Percentiles rank a stretch among this genome's conserved stretches.
phyloP scores from a whole-genome alignment of 2,888 invertebrate species.

The Epiperipatus broadwayi region DNA sequence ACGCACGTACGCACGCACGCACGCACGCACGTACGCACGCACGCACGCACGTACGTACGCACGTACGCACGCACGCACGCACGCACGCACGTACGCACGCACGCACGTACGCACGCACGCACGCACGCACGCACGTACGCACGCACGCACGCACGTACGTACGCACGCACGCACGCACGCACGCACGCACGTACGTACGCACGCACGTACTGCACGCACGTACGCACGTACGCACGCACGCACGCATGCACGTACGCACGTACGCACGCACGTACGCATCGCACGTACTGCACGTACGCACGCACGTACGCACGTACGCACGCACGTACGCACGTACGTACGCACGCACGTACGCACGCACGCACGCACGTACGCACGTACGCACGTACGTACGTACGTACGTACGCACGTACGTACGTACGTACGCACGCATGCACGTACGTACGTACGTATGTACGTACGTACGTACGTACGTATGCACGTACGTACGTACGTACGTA shows the following conservation, averaged over 20 bases:
- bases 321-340: conserved; percentile 3
- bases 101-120: conserved; percentile 3
- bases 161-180: neutral
- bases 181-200: conserved; percentile 3
- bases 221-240: conserved; percentile 3
- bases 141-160: conserved; percentile 3
- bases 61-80: conserved; percentile 3
- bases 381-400: conserved; percentile 3
- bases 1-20: conserved; percentile 3
- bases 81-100: conserved; percentile 3
- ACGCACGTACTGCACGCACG: too few relatives aligned
- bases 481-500: conserved; percentile 3
- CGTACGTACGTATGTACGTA: conserved; percentile 3
- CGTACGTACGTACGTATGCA: conserved; percentile 3
- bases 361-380: conserved; percentile 3
- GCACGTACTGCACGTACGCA: too few relatives aligned
- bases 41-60: conserved; percentile 3
- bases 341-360: conserved; percentile 3
- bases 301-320: neutral
- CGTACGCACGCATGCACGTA: conserved; percentile 3
- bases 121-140: conserved; percentile 3
- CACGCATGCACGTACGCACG: conserved; percentile 3
- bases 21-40: conserved; percentile 3
- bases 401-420: conserved; percentile 3
- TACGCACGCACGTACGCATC: conserved; percentile 3